Base-by-base conservation (phyloP, 1,140 invertebrate species). In the Drosophila funebris region DNA sequence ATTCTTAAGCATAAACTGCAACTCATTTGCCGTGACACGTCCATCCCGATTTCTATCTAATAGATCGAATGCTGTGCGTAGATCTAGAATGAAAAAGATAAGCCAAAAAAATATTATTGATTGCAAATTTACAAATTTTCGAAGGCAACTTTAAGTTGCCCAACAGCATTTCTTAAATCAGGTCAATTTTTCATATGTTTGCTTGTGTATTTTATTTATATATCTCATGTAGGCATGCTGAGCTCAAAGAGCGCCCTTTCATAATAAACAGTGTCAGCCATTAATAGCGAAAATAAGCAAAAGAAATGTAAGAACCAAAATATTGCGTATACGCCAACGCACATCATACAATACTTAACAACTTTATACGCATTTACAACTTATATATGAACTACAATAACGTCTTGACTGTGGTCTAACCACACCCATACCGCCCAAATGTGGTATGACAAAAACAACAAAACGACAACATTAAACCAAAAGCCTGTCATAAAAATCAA, bases 11-110 rank as follows among this genome's bases (percentile, higher is more conserved):
- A 96, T 96, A 84, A 94, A 94, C 90, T 96, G 95, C 74, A 96
- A 91, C 90, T 96, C 95, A 27, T 93, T 94, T 5, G 94, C 93
- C 27, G 94, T 96, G 36, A 96, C 93, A 80, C 94, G 93, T 7
- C 95, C 95, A 92, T 96, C 95, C 82, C 94, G 94, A 92, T 96
- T 95, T 67, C 94, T 93, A 85, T 96, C 95, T 90, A 96, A 90
- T 57, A 96, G 92, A 24, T 94, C 94, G 90, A 96, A 96, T 37
- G 95, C 95, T 77, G 94, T 95, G 74, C 95, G 93, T 63, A 96
- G 92, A 90, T 96, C 95, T 96, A 92, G 0, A 93, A 93, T 61
- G n/a, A 54, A 22, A 14, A 62, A n/a, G n/a, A n/a, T n/a, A n/a
- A n/a, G n/a, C n/a, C 29, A 31, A 39, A n/a, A 37, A 2, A 37